A percentile compares a stretch with the other conserved stretches of the same genome.
phyloP scores from a whole-genome alignment of 2,888 invertebrate species.

The Dexiosoma caninum region DNA sequence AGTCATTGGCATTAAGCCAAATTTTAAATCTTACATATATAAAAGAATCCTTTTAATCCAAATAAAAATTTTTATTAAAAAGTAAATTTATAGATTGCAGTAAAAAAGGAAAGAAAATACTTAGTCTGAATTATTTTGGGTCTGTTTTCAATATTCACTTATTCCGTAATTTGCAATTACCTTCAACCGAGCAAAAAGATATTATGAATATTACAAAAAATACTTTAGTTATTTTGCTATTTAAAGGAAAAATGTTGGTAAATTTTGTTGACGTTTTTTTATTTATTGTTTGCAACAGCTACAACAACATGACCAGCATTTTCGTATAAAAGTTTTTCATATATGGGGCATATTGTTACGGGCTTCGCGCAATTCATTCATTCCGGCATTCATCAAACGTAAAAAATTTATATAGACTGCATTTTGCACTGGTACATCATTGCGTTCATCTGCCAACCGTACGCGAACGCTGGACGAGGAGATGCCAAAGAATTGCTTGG shows the following conservation, averaged over 20 bases:
- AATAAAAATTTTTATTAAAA: constrained; percentile 4
- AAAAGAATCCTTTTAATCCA: constrained; percentile 3
- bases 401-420: constrained; percentile 70
- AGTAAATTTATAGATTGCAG: background rate
- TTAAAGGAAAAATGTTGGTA: constrained; percentile 28
- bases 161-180: background rate
- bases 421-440: constrained; percentile 63
- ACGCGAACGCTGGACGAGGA: constrained; percentile 80
- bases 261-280: background rate
- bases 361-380: constrained; percentile 68
- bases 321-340: constrained; percentile 68
- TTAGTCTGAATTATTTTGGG: background rate
- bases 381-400: constrained; percentile 65
- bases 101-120: constrained; percentile 16
- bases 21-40: constrained; percentile 14
- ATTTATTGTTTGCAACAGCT: constrained; percentile 28
- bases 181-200: background rate
- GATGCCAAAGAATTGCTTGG: constrained; percentile 85
- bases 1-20: constrained; percentile 9
- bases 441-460: constrained; percentile 64
- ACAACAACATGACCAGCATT: constrained; percentile 64
- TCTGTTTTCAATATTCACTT: background rate
- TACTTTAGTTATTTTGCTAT: background rate
- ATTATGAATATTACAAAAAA: background rate
- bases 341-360: constrained; percentile 52